Conservation (phyloP, 1,140 invertebrate genomes). For the Tachypleus tridentatus region DNA sequence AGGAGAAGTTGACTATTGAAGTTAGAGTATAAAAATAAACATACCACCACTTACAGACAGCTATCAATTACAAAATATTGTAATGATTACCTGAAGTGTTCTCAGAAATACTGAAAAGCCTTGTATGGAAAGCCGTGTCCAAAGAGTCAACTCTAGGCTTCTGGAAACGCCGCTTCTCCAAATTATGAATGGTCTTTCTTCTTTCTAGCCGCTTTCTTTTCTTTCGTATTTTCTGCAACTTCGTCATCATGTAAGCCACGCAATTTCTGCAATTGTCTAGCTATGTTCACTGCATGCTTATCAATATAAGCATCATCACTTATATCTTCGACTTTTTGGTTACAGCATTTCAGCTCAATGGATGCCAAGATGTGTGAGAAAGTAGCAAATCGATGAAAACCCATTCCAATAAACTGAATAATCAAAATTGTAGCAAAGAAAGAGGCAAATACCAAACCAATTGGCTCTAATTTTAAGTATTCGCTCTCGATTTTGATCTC, state of each 20-base stretch:
- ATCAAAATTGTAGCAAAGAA: conserved; percentile 38
- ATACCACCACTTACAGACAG: conserved; percentile 7
- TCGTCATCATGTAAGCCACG: conserved; percentile 51
- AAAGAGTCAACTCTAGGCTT: conserved; percentile 72
- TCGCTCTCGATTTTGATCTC: conserved; percentile 27
- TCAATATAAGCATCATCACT: conserved; percentile 78
- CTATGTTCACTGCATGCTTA: conserved; percentile 86
- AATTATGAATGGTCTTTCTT: conserved; percentile 77
- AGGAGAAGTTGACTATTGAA: not conserved
- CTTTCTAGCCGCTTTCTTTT: conserved; percentile 68
- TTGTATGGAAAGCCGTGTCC: conserved; percentile 84
- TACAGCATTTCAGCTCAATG: conserved; percentile 76
- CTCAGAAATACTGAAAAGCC: conserved; percentile 64
- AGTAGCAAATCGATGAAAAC: conserved; percentile 64
- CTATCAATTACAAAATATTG: conserved; percentile 9
- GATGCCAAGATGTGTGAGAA: conserved; percentile 93
- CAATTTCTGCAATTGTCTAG: conserved; percentile 63
- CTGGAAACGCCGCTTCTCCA: conserved; percentile 70
- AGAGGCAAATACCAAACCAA: conserved; percentile 35
- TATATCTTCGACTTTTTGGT: conserved; percentile 60
- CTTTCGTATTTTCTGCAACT: conserved; percentile 59
- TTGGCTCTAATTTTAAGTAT: conserved; percentile 29
- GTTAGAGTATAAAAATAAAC: not conserved
- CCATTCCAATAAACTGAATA: conserved; percentile 39
- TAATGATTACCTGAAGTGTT: conserved; percentile 8